Evolutionary conservation across 2,113 vertebrate genomes (phyloP), one percentile per base, ranked within the genome.

Genomic region (Vulpes lagopus): DNA sequence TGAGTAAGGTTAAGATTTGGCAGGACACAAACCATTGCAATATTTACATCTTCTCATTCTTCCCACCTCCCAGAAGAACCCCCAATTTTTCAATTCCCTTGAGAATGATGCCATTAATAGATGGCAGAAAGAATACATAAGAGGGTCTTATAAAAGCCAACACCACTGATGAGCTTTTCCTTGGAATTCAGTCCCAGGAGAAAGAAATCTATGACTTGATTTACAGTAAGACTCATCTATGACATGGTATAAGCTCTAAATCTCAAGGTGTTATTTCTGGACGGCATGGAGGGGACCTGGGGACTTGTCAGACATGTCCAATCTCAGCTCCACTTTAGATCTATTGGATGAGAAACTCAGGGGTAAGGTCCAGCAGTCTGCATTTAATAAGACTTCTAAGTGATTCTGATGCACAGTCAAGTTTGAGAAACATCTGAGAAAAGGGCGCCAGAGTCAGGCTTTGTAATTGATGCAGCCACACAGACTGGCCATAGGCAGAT

Each of bases 401-500:
- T 30, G 64, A 83, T 23, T 73, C 78, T 10, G 2, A 16, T 11
- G 38, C 19, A 55, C 0, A 1, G 5, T 8, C 32, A 80, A 25
- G 25, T 43, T 23, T 49, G 59, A 95, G 53, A n/a, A 23, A 19
- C n/a, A n/a, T 6, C 5, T 8, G 57, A 64, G 15, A n/a, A 55
- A 74, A 64, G 57, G 25, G 43, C 6, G 15, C 5, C 25, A 59
- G 0, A 0, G 32, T 8, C 20, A 83, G 79, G 49, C 49, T 55
- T 82, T 8, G 15, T 20, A 30, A 64, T 10, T n/a, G 0, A 1
- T 10, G 64, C 0, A n/a, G 8, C 14, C 14, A 22, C 0, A 17
- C 3, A 25, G 43, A 43, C 35, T 3, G 11, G 73, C 38, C 25
- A 43, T 0, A 11, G 71, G 85, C 22, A 22, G 19, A 62, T 3